Base-by-base conservation (phyloP, 2,113 vertebrate genomes). In the Acanthochromis polyacanthus region DNA sequence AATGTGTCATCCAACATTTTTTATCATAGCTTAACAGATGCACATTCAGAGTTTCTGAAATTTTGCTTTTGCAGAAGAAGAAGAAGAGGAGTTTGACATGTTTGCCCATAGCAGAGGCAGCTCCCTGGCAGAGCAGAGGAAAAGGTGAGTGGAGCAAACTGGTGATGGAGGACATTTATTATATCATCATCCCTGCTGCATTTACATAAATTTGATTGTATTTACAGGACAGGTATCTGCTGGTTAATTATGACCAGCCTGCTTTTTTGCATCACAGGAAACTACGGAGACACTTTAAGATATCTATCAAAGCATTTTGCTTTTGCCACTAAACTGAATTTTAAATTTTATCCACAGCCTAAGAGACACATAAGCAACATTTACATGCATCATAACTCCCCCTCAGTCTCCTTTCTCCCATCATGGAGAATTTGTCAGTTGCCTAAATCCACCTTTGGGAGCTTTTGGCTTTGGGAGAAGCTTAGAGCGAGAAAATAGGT, bases 41-140 rank as follows among this genome's bases (percentile, higher is more conserved):
- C 32, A 9, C 1, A 23, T 53, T 23, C 20, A 53, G 10, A 14
- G 45, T 46, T 15, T 46, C 11, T 50, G 40, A 28, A 40, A n/a
- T 56, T 50, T 20, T 72, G 32, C 73, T n/a, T 19, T 69, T 80
- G 78, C 85, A 86, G 94, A 89, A 32, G 93, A 88, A 32, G 93
- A 88, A 14, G 97, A 97, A 58, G 96, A 97, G 30, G 98, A 98
- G 86, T 99, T 99, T 92, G 98, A 99, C 91, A 99, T 99, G 98
- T 99, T 99, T 91, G 98, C 98, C 1, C 94, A 99, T 87, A 99
- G 97, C 1, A 95, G 98, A 19, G 94, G 96, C 78, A 98, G 94
- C 89, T 98, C 97, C 0, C 92, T 99, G 85, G 97, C 97, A 25
- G 98, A 99, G 16, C 97, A 99, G 80, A 96, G 98, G 79, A 98